Evolutionary conservation across 2,113 vertebrate species (phyloP).

Genomic region (Ranitomeya imitator): DNA sequence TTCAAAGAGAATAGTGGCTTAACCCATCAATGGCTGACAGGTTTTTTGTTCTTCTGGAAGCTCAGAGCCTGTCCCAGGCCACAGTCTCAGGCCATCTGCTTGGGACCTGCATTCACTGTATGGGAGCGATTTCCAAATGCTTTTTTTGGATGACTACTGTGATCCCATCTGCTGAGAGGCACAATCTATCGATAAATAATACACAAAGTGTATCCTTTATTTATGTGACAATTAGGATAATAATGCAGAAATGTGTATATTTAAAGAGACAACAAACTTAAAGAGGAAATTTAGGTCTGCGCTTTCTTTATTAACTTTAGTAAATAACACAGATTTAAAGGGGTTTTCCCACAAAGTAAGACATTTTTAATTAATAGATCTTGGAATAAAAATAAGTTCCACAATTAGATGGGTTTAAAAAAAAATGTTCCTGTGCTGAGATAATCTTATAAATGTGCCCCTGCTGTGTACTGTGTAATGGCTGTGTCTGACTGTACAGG

Average conservation of each 20-base stretch:
- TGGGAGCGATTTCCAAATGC: background rate
- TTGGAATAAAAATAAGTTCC: too few species aligned
- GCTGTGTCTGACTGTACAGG: too few species aligned
- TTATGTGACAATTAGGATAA: background rate
- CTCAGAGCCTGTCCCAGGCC: background rate
- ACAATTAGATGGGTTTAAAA: too few species aligned
- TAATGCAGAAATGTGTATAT: too few species aligned
- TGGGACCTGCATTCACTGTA: background rate
- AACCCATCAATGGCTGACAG: background rate
- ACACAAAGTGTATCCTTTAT: background rate
- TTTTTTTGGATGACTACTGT: background rate
- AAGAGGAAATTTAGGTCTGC: background rate
- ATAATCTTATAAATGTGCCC: too few species aligned
- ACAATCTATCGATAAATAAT: background rate
- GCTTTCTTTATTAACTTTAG: background rate
- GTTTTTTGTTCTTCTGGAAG: background rate
- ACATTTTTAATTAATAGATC: too few species aligned
- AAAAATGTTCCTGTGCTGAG: too few species aligned
- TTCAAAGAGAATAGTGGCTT: background rate
- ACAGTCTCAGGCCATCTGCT: conserved; percentile 13
- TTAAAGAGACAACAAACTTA: background rate
- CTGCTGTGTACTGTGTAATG: too few species aligned
- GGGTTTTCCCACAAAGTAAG: too few species aligned
- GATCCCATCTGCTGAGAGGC: conserved; percentile 21
- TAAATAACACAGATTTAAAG: too few species aligned